Evolutionary conservation across 35 echinoderm and acorn worm species (phyloP).

Genomic region (Strongylocentrotus purpuratus): DNA sequence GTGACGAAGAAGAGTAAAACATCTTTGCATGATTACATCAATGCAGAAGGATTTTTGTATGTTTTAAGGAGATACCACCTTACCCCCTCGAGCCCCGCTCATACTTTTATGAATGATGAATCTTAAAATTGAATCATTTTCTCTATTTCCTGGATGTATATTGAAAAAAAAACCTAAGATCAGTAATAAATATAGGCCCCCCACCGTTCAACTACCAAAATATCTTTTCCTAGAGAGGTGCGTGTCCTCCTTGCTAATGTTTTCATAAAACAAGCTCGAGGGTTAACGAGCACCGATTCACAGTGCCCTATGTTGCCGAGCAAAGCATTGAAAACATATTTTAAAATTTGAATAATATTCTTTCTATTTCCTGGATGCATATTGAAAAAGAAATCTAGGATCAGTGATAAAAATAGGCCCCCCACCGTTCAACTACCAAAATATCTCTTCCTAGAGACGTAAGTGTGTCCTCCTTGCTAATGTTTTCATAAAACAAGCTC

Average conservation of each 20-base stretch:
- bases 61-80: no score
- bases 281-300: not conserved
- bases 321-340: slow-evolving; percentile 3
- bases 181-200: not conserved
- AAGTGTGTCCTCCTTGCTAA: not conserved
- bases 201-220: not conserved
- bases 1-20: no score
- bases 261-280: not conserved
- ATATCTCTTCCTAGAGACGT: not conserved
- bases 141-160: no score
- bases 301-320: not conserved
- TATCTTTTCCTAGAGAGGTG: not conserved
- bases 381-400: not conserved
- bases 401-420: not conserved
- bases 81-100: no score
- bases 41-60: no score
- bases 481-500: not conserved
- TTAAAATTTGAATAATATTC: not conserved
- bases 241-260: not conserved
- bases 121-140: no score
- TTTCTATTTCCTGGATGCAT: no score
- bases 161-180: not conserved
- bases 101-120: not conserved
- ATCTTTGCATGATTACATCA: no score
- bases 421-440: not conserved